phyloP scores from a whole-genome alignment of 1,140 invertebrate species.

The Lasioglossum albipes region DNA sequence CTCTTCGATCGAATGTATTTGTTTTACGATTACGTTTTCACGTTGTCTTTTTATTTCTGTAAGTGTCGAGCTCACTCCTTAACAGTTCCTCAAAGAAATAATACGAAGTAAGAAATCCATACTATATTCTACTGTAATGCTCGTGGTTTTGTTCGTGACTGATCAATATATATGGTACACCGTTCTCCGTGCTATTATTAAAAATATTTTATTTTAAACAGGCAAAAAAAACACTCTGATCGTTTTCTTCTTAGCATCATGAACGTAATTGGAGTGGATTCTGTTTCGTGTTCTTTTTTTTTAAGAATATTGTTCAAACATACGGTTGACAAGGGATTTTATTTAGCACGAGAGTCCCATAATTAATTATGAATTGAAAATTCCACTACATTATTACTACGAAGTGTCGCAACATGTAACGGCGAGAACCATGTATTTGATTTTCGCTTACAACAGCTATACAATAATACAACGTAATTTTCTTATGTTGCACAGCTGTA shows the following conservation, averaged over 20 bases:
- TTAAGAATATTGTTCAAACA: slow-evolving; percentile 51
- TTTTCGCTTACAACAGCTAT: slow-evolving; percentile 34
- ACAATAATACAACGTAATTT: slow-evolving; percentile 49
- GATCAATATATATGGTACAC: slow-evolving; percentile 43
- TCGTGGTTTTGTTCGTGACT: slow-evolving; percentile 47
- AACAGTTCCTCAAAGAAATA: slow-evolving; percentile 73
- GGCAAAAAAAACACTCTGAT: slow-evolving; percentile 28
- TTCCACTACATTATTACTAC: slow-evolving; percentile 54
- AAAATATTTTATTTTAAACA: slow-evolving; percentile 43
- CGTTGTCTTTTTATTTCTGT: slow-evolving; percentile 62
- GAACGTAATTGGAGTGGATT: slow-evolving; percentile 42
- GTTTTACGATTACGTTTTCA: slow-evolving; percentile 55
- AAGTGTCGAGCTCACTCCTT: slow-evolving; percentile 67
- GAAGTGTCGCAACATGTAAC: slow-evolving; percentile 63
- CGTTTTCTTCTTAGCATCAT: slow-evolving; percentile 38
- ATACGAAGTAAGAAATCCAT: slow-evolving; percentile 64
- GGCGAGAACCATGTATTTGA: slow-evolving; percentile 61
- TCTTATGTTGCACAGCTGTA: slow-evolving; percentile 55
- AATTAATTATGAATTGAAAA: slow-evolving; percentile 68
- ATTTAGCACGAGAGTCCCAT: slow-evolving; percentile 54
- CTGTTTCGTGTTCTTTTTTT: slow-evolving; percentile 54
- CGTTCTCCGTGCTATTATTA: slow-evolving; percentile 35
- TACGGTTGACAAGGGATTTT: slow-evolving; percentile 57
- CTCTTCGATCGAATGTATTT: slow-evolving; percentile 52
- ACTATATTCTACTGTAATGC: slow-evolving; percentile 52